Conservation (phyloP, 2,888 invertebrate species). For the Rhogogaster chlorosoma region DNA sequence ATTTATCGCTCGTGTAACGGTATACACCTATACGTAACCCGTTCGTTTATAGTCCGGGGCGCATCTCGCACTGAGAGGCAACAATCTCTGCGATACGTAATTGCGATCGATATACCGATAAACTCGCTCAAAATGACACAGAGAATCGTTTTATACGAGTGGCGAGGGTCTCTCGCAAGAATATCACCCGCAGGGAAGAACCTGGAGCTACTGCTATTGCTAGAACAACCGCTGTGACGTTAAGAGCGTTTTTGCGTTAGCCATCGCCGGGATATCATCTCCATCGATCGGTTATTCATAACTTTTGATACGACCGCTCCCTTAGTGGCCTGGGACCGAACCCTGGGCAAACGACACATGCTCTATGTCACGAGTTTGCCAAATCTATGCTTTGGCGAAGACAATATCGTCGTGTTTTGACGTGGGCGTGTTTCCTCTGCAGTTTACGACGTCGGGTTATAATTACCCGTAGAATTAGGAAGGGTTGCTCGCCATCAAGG, state of each 20-base stretch:
- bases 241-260: conserved; percentile 77
- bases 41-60: not conserved
- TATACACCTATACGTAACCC: not conserved
- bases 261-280: conserved; percentile 73
- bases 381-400: conserved; percentile 29
- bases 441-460: not conserved
- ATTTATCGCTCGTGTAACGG: conserved; percentile 11
- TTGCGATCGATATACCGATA: not conserved
- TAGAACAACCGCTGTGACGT: conserved; percentile 69
- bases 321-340: conserved; percentile 41
- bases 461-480: not conserved
- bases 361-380: not conserved
- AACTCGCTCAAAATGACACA: not conserved
- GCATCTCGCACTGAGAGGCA: not conserved
- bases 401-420: not conserved
- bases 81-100: not conserved
- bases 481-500: not conserved
- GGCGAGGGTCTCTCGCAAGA: not conserved
- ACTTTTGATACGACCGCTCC: conserved; percentile 60
- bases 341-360: not conserved
- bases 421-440: not conserved
- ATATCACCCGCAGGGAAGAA: conserved; percentile 19
- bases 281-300: conserved; percentile 74
- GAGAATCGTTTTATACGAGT: not conserved
- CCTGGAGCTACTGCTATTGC: conserved; percentile 36